phyloP scores from a whole-genome alignment of 2,797 vertebrate genomes.

The Galagoides demidoff region DNA sequence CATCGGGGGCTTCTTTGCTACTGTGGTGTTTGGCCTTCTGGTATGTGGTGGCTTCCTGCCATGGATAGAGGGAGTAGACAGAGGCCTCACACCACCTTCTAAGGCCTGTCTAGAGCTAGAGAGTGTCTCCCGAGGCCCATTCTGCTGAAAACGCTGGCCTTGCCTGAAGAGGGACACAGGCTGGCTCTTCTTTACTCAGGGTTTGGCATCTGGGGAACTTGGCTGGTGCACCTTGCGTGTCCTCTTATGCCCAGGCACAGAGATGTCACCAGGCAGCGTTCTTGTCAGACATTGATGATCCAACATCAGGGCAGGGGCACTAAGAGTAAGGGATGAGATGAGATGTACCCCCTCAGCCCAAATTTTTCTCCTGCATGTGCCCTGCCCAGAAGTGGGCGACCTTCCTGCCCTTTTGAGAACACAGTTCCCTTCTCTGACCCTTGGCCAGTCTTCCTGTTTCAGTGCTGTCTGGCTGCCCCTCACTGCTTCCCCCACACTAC shows the following conservation, averaged over 20 bases:
- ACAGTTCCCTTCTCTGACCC: background rate
- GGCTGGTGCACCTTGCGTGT: background rate
- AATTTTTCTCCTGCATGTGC: background rate
- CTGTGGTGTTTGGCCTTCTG: slow-evolving; percentile 95
- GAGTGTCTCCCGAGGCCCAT: background rate
- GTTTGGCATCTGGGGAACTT: background rate
- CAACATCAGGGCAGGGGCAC: background rate
- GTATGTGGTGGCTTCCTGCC: slow-evolving; percentile 86
- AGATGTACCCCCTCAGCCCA: background rate
- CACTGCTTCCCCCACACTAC: no score
- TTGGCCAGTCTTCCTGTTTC: background rate
- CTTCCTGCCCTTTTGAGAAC: background rate
- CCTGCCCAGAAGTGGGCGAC: background rate
- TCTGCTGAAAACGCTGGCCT: background rate
- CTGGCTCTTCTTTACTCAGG: background rate
- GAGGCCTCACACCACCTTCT: background rate
- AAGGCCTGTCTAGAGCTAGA: background rate
- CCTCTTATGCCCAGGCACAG: background rate
- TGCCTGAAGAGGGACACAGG: background rate
- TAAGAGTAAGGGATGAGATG: background rate
- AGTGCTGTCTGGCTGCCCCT: background rate
- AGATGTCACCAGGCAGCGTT: background rate
- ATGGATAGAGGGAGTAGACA: background rate
- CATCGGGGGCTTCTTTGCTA: slow-evolving; percentile 97
- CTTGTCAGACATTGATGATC: background rate